Conservation (phyloP, 2,113 vertebrate genomes). For the Anser cygnoides region DNA sequence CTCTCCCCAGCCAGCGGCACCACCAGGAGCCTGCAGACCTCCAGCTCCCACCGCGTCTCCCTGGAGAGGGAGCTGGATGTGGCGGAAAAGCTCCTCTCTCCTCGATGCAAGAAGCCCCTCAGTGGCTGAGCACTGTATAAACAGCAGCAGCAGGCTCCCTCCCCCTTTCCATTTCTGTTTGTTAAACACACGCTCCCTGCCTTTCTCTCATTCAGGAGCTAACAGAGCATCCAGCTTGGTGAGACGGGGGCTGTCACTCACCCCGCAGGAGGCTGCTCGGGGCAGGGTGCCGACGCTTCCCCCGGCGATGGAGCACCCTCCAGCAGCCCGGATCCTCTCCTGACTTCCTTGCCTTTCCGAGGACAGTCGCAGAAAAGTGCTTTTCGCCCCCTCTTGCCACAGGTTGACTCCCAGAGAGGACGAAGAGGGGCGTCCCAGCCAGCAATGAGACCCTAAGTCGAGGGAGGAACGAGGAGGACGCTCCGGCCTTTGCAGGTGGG, state of each 20-base stretch:
- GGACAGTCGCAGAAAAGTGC: constrained; percentile 62
- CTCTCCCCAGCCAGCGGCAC: background rate
- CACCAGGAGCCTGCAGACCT: background rate
- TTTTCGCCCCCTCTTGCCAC: constrained; percentile 28
- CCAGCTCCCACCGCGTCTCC: background rate
- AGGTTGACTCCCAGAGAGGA: constrained; percentile 41
- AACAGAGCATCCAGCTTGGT: constrained; percentile 60
- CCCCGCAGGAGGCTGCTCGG: background rate
- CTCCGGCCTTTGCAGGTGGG: constrained; percentile 34
- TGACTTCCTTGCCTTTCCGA: background rate
- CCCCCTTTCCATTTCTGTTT: constrained; percentile 68
- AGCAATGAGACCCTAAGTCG: constrained; percentile 45
- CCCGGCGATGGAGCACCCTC: background rate
- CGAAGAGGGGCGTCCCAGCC: background rate
- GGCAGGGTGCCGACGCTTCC: background rate
- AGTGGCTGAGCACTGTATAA: constrained; percentile 73
- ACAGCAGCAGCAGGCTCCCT: constrained; percentile 69
- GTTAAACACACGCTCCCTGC: constrained; percentile 67
- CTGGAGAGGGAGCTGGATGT: constrained; percentile 11
- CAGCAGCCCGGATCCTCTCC: background rate
- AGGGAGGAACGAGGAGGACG: constrained; percentile 19
- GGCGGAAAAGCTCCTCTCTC: constrained; percentile 47
- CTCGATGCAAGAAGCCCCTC: constrained; percentile 70
- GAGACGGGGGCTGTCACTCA: constrained; percentile 32
- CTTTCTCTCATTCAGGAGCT: constrained; percentile 65